Conservation (phyloP, 2,888 invertebrate genomes). For the Scaptomyza caliginosa region DNA sequence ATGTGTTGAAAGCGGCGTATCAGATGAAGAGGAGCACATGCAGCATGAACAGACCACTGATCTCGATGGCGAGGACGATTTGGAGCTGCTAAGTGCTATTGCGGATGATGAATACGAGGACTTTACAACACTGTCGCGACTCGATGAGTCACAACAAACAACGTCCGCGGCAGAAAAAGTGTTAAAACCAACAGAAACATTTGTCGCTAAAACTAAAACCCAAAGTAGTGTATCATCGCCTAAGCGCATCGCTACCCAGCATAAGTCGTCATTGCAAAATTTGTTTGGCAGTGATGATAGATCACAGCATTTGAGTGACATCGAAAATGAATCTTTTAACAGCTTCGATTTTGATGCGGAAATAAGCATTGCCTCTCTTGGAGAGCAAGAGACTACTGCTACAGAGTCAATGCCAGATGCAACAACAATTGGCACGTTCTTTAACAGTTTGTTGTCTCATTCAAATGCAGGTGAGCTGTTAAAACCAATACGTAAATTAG, state of each 20-base stretch:
- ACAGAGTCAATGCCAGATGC: slow-evolving; percentile 55
- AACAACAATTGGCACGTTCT: slow-evolving; percentile 83
- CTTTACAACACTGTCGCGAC: slow-evolving; percentile 83
- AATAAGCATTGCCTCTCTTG: slow-evolving; percentile 81
- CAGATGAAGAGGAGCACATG: slow-evolving; percentile 44
- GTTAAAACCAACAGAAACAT: slow-evolving; percentile 63
- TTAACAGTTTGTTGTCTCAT: slow-evolving; percentile 83
- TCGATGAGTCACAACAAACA: slow-evolving; percentile 82
- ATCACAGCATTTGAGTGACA: slow-evolving; percentile 84
- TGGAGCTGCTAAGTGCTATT: slow-evolving; percentile 66
- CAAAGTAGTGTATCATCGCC: slow-evolving; percentile 31
- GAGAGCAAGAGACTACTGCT: slow-evolving; percentile 36
- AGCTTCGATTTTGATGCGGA: slow-evolving; percentile 84
- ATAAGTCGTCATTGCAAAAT: slow-evolving; percentile 74
- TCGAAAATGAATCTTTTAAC: slow-evolving; percentile 84
- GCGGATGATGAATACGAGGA: slow-evolving; percentile 79
- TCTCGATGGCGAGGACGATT: slow-evolving; percentile 54
- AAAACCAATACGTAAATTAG: slow-evolving; percentile 32
- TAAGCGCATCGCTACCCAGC: slow-evolving; percentile 55
- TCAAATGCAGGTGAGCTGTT: slow-evolving; percentile 82
- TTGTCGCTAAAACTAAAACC: slow-evolving; percentile 49
- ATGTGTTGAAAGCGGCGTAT: slow-evolving; percentile 70
- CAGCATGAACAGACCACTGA: slow-evolving; percentile 10
- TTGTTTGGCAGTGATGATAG: slow-evolving; percentile 82
- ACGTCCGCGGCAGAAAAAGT: slow-evolving; percentile 61